These are phyloP conservation scores for Plebejus anna DNA, from an alignment of 2,888 invertebrate species.

Conservation along the genomic window DNA sequence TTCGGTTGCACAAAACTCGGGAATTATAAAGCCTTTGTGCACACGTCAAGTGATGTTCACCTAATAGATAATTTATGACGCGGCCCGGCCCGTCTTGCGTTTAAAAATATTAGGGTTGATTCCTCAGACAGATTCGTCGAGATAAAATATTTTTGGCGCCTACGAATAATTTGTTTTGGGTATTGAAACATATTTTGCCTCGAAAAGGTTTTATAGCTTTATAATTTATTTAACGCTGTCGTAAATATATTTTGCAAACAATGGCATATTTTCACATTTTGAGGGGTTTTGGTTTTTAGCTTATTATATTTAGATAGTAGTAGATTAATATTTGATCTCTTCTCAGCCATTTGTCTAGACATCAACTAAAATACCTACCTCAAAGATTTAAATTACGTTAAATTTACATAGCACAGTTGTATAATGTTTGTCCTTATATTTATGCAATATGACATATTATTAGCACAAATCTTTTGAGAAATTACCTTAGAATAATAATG, in stretches of 20 bases:
- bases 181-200: conserved; percentile 10
- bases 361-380: too few relatives aligned
- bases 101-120: conserved; percentile 70
- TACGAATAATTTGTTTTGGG: conserved; percentile 28
- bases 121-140: conserved; percentile 31
- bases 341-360: too few relatives aligned
- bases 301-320: too few relatives aligned
- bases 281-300: not conserved
- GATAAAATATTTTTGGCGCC: conserved; percentile 29
- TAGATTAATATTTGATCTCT: too few relatives aligned
- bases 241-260: conserved; percentile 1
- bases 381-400: too few relatives aligned
- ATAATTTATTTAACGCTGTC: conserved; percentile 23
- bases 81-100: conserved; percentile 53
- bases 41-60: conserved; percentile 71
- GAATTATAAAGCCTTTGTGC: conserved; percentile 63
- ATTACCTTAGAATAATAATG: not conserved
- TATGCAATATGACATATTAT: too few relatives aligned
- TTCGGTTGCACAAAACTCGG: conserved; percentile 74
- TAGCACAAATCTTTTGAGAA: not conserved
- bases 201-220: conserved; percentile 20
- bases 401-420: too few relatives aligned
- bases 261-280: not conserved
- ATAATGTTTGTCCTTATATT: too few relatives aligned
- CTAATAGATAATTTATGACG: conserved; percentile 78